phyloP scores from a whole-genome alignment of 1,140 invertebrate species.

The Batillaria attramentaria region DNA sequence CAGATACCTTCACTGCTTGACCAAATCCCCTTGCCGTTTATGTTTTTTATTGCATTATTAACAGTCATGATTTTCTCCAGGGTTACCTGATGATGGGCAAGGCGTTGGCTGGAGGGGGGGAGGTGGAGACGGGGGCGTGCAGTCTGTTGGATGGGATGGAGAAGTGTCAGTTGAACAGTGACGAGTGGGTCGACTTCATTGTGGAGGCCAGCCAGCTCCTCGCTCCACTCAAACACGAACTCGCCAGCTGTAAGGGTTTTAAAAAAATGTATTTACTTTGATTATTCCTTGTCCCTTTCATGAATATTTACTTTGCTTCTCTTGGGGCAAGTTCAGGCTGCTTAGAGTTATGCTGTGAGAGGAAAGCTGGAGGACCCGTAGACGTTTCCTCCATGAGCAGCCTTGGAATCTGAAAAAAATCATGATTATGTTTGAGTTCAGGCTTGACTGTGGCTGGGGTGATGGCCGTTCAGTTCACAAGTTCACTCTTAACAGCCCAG shows the following conservation, averaged over 20 bases:
- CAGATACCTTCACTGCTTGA: neutral
- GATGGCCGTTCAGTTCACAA: too few species aligned
- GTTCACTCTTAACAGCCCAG: too few species aligned
- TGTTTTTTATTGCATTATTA: neutral
- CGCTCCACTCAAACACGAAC: neutral
- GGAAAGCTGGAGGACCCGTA: neutral
- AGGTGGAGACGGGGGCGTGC: neutral
- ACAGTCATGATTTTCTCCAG: neutral
- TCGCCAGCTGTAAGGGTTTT: neutral
- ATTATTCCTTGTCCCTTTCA: too few species aligned
- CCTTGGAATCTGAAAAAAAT: too few species aligned
- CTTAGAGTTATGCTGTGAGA: neutral
- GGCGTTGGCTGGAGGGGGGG: neutral
- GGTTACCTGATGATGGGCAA: constrained; percentile 15
- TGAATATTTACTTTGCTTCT: neutral
- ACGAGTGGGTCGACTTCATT: constrained; percentile 1
- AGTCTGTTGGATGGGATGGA: constrained; percentile 6
- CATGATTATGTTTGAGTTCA: too few species aligned
- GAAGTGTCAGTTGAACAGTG: neutral
- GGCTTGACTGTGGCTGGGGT: too few species aligned
- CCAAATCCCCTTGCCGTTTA: too few species aligned
- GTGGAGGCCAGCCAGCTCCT: neutral
- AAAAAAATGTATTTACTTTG: too few species aligned
- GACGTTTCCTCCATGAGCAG: neutral
- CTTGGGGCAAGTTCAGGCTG: neutral